Evolutionary conservation across 2,113 vertebrate genomes (phyloP), one percentile per base, ranked within the genome.

Genomic region (Pardalotus punctatus): DNA sequence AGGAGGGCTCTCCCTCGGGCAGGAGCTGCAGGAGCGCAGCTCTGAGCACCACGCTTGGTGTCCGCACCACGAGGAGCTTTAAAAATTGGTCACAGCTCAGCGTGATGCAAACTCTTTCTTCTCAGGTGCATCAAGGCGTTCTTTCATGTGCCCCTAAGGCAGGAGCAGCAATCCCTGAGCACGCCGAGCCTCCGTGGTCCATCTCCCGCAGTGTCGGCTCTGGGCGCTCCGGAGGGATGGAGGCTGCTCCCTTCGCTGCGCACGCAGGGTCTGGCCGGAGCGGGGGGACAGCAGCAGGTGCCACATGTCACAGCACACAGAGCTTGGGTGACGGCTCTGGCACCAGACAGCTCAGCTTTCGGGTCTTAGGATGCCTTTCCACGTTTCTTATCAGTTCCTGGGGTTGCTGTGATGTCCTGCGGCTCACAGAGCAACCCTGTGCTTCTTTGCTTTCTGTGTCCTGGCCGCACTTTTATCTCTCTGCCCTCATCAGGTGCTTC

Each of bases 401-500:
- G 29, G 29, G 40, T 53, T 71, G 62, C 62, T 66, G 43, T 0
- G 3, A 24, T 36, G 67, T 50, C 74, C 86, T 27, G 54, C 35
- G 33, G 43, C 33, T 72, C 62, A 9, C 43, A 57, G 43, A 85
- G 50, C 45, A 40, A 1, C 28, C 16, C 17, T n/a, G 33, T 28
- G 50, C 62, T 69, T 54, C 43, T 90, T 72, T 31, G 16, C 47
- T 65, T 69, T 15, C 45, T 16, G 0, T 50, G 66, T 65, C 90
- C 92, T 69, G 74, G 43, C 58, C 38, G 36, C 33, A 21, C 50
- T 82, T 90, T 53, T 88, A 82, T 88, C 79, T 90, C 61, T 43
- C 35, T 90, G 92, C 45, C 86, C 82, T 88, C 88, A 54, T 77
- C 82, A 70, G 51, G 24, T 83, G 16, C 47, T 70, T 90, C 50